Conservation (phyloP, 2,888 invertebrate genomes). For the Artemia sinica region DNA sequence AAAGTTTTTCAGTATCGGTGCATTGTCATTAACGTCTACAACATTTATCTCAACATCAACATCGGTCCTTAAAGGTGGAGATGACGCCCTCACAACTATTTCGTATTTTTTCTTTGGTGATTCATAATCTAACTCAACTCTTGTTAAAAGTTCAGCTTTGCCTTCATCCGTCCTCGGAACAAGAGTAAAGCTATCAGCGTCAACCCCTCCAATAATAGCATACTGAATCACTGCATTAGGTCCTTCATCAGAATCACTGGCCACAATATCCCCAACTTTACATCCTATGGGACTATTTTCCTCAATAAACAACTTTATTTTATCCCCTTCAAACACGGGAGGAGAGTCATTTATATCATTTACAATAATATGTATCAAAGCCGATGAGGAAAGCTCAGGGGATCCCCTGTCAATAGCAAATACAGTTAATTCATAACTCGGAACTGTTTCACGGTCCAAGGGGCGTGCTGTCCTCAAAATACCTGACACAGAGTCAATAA, state of each 20-base stretch:
- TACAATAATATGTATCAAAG: conserved; percentile 46
- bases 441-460: conserved; percentile 74
- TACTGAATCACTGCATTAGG: conserved; percentile 80
- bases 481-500: conserved; percentile 78
- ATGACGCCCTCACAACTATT: conserved; percentile 70
- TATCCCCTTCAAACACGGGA: conserved; percentile 70
- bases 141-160: conserved; percentile 63
- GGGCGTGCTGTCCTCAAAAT: conserved; percentile 73
- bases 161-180: conserved; percentile 46
- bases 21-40: conserved; percentile 87
- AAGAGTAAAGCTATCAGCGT: conserved; percentile 65
- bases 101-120: conserved; percentile 77
- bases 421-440: conserved; percentile 65
- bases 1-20: conserved; percentile 77
- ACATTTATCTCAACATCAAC: conserved; percentile 72
- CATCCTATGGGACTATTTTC: conserved; percentile 95
- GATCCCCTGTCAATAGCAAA: conserved; percentile 76
- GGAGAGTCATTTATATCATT: conserved; percentile 82
- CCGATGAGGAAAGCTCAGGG: conserved; percentile 38
- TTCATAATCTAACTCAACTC: conserved; percentile 87
- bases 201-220: conserved; percentile 81
- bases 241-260: conserved; percentile 81
- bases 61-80: conserved; percentile 71
- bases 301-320: conserved; percentile 67
- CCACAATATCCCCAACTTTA: conserved; percentile 72